phyloP scores from a whole-genome alignment of 2,113 vertebrate species.

The Zapus hudsonius region DNA sequence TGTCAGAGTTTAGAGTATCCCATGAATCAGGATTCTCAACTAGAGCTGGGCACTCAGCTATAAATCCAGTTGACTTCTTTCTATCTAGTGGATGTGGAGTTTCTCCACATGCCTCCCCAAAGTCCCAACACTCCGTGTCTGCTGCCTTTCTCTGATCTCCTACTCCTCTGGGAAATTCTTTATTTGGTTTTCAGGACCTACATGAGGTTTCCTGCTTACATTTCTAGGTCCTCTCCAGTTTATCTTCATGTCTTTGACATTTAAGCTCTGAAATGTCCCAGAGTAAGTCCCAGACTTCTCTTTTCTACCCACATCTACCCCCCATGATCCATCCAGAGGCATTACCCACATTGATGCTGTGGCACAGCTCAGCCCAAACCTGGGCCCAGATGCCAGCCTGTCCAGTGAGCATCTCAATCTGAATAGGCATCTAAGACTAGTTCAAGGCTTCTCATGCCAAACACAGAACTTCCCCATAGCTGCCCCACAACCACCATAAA shows the following conservation, averaged over 20 bases:
- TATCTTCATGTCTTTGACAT: slow-evolving; percentile 26
- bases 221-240: background rate
- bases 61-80: slow-evolving; percentile 25
- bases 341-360: background rate
- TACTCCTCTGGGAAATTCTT: background rate
- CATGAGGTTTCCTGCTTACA: background rate
- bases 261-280: background rate
- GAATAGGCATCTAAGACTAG: background rate
- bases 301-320: background rate
- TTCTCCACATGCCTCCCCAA: background rate
- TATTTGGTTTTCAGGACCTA: slow-evolving; percentile 36
- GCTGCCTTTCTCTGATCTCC: background rate
- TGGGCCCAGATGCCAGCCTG: background rate
- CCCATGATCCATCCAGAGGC: background rate
- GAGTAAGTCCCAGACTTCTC: background rate
- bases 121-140: background rate
- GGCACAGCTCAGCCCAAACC: background rate
- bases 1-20: slow-evolving; percentile 41
- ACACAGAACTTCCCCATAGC: background rate
- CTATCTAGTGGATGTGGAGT: background rate
- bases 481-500: background rate
- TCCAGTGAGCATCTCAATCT: background rate
- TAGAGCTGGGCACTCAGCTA: background rate
- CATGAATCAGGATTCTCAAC: slow-evolving; percentile 5
- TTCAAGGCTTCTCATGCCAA: background rate